These are phyloP conservation scores for Cantharis rustica DNA, from an alignment of 2,888 invertebrate species.

Conservation along the genomic window DNA sequence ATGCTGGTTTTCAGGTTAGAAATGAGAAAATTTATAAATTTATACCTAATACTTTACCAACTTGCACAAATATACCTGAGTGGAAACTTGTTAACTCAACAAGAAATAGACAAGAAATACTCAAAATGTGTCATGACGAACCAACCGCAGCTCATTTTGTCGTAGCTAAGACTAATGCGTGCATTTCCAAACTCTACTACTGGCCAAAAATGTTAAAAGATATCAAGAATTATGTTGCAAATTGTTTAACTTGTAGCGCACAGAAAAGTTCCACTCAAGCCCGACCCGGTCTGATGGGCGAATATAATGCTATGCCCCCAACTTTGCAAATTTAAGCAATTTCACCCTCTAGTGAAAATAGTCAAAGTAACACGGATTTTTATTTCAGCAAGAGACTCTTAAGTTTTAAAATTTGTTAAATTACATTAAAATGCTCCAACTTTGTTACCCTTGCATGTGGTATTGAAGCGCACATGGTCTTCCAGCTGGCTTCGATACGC, in stretches of 20 bases:
- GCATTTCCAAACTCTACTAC: slow-evolving; percentile 32
- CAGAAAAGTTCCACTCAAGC: neutral
- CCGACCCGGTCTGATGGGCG: neutral
- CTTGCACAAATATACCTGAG: slow-evolving; percentile 9
- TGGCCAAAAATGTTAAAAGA: slow-evolving; percentile 23
- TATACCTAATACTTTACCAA: neutral
- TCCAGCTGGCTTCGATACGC: too few species aligned
- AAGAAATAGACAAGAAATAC: slow-evolving; percentile 16
- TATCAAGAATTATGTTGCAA: slow-evolving; percentile 2
- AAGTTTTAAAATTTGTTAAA: too few species aligned
- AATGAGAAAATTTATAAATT: too few species aligned
- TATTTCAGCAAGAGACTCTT: too few species aligned
- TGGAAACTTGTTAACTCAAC: slow-evolving; percentile 36
- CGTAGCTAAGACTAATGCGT: slow-evolving; percentile 31
- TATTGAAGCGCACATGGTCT: too few species aligned
- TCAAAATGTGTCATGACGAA: slow-evolving; percentile 29
- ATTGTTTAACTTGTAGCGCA: neutral
- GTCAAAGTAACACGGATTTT: too few species aligned
- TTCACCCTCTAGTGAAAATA: too few species aligned
- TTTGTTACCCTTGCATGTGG: too few species aligned
- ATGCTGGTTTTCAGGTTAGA: too few species aligned
- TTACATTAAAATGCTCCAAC: too few species aligned
- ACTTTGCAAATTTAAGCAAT: too few species aligned
- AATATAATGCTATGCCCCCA: too few species aligned
- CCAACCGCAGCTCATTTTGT: slow-evolving; percentile 30